These are phyloP conservation scores for Scolanthus callimorphus DNA, from an alignment of 92 coral and sea anemone genomes.

Conservation along the genomic window DNA sequence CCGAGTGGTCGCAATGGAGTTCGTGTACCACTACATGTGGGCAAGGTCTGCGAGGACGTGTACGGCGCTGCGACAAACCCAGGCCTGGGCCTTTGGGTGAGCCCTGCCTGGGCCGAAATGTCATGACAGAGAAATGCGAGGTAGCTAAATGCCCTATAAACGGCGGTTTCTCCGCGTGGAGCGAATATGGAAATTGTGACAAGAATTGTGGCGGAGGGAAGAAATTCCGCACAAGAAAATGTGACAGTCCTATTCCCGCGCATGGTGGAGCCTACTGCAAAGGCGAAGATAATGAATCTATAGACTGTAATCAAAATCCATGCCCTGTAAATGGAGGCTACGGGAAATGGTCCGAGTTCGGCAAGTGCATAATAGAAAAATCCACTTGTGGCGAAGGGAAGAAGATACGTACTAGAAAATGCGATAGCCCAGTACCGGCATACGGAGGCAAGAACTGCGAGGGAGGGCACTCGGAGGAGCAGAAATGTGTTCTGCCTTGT, in stretches of 20 bases:
- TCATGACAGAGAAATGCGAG: background rate
- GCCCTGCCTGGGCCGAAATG: slow-evolving; percentile 1
- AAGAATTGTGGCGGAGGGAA: slow-evolving; percentile 23
- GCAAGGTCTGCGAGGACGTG: slow-evolving; percentile 7
- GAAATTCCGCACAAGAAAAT: slow-evolving; percentile 1
- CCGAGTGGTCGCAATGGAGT: slow-evolving; percentile 94
- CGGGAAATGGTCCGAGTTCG: slow-evolving; percentile 4
- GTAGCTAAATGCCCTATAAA: slow-evolving; percentile 4
- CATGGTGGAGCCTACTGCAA: slow-evolving; percentile 15
- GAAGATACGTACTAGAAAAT: slow-evolving; percentile 11
- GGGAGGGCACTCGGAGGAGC: slow-evolving; percentile 11
- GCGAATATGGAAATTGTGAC: slow-evolving; percentile 9
- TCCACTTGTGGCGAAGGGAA: slow-evolving; percentile 17
- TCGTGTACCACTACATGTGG: slow-evolving; percentile 85
- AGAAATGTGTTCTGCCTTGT: slow-evolving; percentile 28
- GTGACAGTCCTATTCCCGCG: slow-evolving; percentile 8
- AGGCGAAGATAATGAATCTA: background rate
- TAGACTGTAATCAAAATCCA: slow-evolving; percentile 13
- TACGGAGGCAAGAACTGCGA: slow-evolving; percentile 19
- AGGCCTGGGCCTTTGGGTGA: slow-evolving; percentile 7
- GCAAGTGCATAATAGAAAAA: slow-evolving; percentile 1
- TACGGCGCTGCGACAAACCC: slow-evolving; percentile 7
- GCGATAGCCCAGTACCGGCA: slow-evolving; percentile 22
- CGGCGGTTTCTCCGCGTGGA: slow-evolving; percentile 21
- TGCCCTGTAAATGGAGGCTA: slow-evolving; percentile 29